Evolutionary conservation across 2,797 vertebrate species (phyloP), one percentile per base, ranked within the genome.

Genomic region (Coilia nasus): DNA sequence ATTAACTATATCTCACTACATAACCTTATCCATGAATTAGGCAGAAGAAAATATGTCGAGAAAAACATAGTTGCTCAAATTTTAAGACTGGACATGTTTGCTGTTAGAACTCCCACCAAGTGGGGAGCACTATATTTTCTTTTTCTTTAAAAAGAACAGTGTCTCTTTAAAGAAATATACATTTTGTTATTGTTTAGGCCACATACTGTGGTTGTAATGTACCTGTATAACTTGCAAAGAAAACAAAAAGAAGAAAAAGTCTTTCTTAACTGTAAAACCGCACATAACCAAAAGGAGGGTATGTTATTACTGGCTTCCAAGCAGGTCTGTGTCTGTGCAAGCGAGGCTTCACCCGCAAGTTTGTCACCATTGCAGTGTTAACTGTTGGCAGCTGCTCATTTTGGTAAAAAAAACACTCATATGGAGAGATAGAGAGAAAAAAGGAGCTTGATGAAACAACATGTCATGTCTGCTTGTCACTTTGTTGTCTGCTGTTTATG

Each of bases 211-310:
- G 93, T 94, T 91, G 83, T 91, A 86, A 88, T 90, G 75, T 91
- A 91, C 92, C 91, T 93, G 91, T 91, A 91, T 88, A 91, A 93
- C 92, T 81, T 93, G 91, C 89, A 92, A 90, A 89, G 54, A 87
- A 14, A 88, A 83, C 5, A 78, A 78, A 44, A 78, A 14, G 44
- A 78, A 21, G 6, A 71, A 21, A 44, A 50, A 67, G 56, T 56
- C 84, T 83, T 78, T 86, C 83, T 87, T 87, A 81, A 71, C 11
- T 83, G 85, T 86, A 81, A 86, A 82, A 75, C 47, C 62, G 82
- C 56, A 86, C 59, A 56, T 86, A 85, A 90, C 86, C 83, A 88
- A 90, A 89, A 83, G 56, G 81, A 75, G 84, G 71, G 75, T 84
- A 83, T 35, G 23, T 54, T 80, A 85, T 9, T 9, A 31, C 84